Conservation (phyloP, 2,113 vertebrate genomes). For the Sebastes schlegelii region DNA sequence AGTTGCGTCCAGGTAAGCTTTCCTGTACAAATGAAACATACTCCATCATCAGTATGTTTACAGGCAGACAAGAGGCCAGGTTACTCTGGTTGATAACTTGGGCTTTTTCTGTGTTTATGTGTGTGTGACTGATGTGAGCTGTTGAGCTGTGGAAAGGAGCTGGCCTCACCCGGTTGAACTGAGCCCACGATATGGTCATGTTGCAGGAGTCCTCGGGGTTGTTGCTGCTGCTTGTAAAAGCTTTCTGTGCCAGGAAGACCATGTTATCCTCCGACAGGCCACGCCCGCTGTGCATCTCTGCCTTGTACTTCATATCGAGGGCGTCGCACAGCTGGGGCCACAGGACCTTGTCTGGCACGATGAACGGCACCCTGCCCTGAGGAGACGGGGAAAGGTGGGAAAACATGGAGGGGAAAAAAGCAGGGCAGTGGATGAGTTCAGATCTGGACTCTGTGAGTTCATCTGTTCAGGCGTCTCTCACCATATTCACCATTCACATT, state of each 20-base stretch:
- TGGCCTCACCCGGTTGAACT: slow-evolving; percentile 89
- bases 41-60: slow-evolving; percentile 9
- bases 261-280: slow-evolving; percentile 93
- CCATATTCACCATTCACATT: no score
- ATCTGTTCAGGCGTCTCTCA: no score
- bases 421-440: not conserved
- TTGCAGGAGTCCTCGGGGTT: slow-evolving; percentile 90
- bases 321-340: slow-evolving; percentile 93
- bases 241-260: slow-evolving; percentile 93
- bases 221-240: slow-evolving; percentile 89
- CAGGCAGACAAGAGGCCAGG: not conserved
- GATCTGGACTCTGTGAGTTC: not conserved
- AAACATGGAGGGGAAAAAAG: not conserved
- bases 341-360: slow-evolving; percentile 92
- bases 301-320: slow-evolving; percentile 95
- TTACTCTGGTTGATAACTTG: not conserved
- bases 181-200: slow-evolving; percentile 96
- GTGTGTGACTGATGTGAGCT: not conserved
- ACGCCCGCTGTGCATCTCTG: slow-evolving; percentile 91
- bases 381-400: no score
- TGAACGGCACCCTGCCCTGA: slow-evolving; percentile 93
- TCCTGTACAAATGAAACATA: slow-evolving; percentile 81
- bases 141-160: not conserved
- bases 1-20: slow-evolving; percentile 93
- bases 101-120: not conserved